phyloP scores from a whole-genome alignment of 30 jellyfish, hydroid and myxozoan species.

The Cassiopea andromeda region DNA sequence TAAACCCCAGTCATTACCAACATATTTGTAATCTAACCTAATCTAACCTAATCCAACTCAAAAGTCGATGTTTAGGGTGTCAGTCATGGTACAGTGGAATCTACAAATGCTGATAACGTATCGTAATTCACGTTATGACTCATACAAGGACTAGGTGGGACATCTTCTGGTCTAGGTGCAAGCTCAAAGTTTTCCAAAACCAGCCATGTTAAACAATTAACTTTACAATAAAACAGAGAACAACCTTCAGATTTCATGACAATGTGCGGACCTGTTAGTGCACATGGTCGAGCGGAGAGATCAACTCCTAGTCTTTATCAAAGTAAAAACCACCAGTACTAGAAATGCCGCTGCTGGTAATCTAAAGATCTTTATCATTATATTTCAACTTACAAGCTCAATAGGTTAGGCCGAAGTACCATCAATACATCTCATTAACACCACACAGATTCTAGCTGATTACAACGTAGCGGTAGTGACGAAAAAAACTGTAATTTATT shows the following conservation, averaged over 20 bases:
- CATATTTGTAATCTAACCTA: too few relatives aligned
- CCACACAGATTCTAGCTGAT: background rate
- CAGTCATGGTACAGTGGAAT: too few relatives aligned
- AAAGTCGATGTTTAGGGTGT: too few relatives aligned
- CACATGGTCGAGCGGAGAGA: slow-evolving; percentile 50
- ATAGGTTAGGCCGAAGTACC: background rate
- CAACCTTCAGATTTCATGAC: background rate
- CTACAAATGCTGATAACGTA: too few relatives aligned
- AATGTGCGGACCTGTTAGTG: slow-evolving; percentile 16
- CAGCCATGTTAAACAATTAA: too few relatives aligned
- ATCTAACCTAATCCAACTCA: too few relatives aligned
- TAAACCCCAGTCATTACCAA: too few relatives aligned
- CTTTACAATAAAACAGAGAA: background rate
- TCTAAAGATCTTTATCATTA: background rate
- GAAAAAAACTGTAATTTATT: too few relatives aligned
- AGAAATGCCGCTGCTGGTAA: background rate
- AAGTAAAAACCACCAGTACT: slow-evolving; percentile 26
- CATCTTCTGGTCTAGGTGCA: background rate
- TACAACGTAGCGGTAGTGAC: background rate
- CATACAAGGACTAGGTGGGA: background rate
- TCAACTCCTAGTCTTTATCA: background rate
- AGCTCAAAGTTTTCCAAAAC: background rate
- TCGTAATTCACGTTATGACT: background rate
- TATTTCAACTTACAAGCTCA: background rate
- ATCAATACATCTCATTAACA: background rate